Conservation (phyloP, 2,888 invertebrate species). For the Chrysopilus asiliformis region DNA sequence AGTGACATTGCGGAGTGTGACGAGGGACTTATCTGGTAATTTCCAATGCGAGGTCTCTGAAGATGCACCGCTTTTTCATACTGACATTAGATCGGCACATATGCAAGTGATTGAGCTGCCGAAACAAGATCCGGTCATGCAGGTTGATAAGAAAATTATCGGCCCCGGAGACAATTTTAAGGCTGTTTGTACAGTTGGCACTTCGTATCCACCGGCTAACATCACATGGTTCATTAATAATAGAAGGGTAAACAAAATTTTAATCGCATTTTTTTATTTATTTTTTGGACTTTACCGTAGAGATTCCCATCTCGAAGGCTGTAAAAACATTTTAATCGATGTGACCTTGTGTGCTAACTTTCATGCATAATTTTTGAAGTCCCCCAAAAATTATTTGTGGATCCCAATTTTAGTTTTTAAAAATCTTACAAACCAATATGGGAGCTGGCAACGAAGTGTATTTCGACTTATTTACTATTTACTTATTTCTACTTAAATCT, state of each 20-base stretch:
- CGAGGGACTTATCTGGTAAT: constrained; percentile 40
- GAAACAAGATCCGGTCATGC: constrained; percentile 39
- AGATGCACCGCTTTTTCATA: constrained; percentile 43
- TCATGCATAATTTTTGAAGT: too few species aligned
- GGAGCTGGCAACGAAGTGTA: too few species aligned
- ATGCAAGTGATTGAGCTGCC: constrained; percentile 44
- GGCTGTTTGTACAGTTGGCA: constrained; percentile 41
- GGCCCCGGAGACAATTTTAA: constrained; percentile 39
- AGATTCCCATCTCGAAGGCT: too few species aligned
- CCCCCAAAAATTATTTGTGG: too few species aligned
- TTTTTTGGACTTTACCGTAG: too few species aligned
- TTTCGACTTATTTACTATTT: too few species aligned
- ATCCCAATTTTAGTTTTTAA: too few species aligned
- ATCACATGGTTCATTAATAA: constrained; percentile 44
- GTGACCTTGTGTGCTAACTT: too few species aligned
- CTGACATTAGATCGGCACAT: constrained; percentile 40
- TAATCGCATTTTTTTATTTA: neutral
- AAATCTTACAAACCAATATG: too few species aligned
- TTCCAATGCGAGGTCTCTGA: constrained; percentile 46
- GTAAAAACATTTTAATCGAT: too few species aligned
- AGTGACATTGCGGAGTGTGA: constrained; percentile 41
- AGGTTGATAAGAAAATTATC: constrained; percentile 40
- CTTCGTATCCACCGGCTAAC: constrained; percentile 42
- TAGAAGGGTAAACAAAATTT: constrained; percentile 33
- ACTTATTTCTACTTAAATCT: too few species aligned